Conservation (phyloP, 2,797 vertebrate genomes). For the Furcifer pardalis region DNA sequence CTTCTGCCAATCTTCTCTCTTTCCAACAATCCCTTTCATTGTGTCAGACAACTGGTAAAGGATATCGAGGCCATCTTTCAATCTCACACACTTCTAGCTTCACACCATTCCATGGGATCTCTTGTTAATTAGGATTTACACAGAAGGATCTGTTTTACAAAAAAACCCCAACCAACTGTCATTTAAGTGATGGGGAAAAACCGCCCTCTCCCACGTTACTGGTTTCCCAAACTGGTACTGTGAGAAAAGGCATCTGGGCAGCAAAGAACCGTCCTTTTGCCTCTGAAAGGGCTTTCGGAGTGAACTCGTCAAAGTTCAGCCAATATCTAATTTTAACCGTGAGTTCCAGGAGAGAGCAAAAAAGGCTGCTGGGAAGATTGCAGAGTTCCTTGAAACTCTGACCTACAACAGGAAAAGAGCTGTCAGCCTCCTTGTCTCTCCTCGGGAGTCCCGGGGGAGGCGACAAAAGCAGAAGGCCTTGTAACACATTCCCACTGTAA, state of each 20-base stretch:
- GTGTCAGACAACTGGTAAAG: background rate
- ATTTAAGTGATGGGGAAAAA: background rate
- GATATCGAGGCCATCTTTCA: background rate
- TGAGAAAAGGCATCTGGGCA: constrained; percentile 76
- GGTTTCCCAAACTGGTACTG: constrained; percentile 75
- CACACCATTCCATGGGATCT: constrained; percentile 43
- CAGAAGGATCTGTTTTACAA: constrained; percentile 41
- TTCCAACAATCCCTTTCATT: too few relatives aligned
- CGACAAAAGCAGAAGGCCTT: constrained; percentile 89
- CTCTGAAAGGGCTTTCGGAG: constrained; percentile 73
- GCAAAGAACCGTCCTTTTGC: constrained; percentile 72
- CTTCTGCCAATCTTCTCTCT: too few relatives aligned
- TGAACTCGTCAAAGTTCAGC: constrained; percentile 83
- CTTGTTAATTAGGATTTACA: constrained; percentile 57
- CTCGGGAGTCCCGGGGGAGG: constrained; percentile 85
- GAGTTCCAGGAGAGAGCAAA: constrained; percentile 82
- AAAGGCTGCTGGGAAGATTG: constrained; percentile 93
- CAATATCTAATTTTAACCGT: constrained; percentile 91
- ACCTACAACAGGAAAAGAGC: constrained; percentile 92
- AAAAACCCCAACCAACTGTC: background rate
- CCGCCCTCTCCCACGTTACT: constrained; percentile 52
- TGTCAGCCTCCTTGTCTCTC: constrained; percentile 85
- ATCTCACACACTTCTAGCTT: background rate
- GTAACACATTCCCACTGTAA: constrained; percentile 90
- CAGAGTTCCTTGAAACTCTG: constrained; percentile 89